Percentiles rank a stretch among this genome's conserved stretches.
phyloP scores from a whole-genome alignment of 2,113 vertebrate genomes.

The Bos taurus region DNA sequence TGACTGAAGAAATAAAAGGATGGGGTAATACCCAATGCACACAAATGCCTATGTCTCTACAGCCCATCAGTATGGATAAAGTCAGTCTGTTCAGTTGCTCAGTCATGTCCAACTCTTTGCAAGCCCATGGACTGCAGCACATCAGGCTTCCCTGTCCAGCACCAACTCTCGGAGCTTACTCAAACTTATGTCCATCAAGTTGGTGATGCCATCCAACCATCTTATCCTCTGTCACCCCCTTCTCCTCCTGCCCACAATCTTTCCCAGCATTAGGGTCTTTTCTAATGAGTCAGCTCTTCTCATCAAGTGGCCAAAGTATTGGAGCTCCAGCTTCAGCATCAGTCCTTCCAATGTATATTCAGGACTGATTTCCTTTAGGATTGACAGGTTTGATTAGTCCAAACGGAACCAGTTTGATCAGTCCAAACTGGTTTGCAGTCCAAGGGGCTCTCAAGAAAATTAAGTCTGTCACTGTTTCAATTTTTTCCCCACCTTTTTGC shows the following conservation, averaged over 20 bases:
- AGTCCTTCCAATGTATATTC: not conserved
- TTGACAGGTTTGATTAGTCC: not conserved
- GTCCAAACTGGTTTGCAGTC: not conserved
- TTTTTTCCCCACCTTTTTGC: not conserved
- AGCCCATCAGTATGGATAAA: not conserved
- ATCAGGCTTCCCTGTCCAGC: not conserved
- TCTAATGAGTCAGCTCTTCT: not conserved
- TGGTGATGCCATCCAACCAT: not conserved
- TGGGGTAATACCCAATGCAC: not conserved
- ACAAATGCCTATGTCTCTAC: not conserved
- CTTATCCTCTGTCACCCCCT: not conserved
- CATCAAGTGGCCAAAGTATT: not conserved
- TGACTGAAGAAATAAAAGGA: not conserved
- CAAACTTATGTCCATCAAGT: not conserved
- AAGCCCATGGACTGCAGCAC: not conserved
- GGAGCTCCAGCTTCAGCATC: not conserved
- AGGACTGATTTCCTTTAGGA: not conserved
- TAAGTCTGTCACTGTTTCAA: not conserved
- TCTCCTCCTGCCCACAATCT: not conserved
- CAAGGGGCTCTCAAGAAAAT: not conserved
- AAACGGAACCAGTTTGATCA: not conserved
- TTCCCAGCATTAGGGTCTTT: not conserved
- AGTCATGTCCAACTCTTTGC: not conserved
- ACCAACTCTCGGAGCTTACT: not conserved
- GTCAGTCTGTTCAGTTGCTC: not conserved